phyloP scores from a whole-genome alignment of 2,113 vertebrate species.

The Phoenicopterus ruber region DNA sequence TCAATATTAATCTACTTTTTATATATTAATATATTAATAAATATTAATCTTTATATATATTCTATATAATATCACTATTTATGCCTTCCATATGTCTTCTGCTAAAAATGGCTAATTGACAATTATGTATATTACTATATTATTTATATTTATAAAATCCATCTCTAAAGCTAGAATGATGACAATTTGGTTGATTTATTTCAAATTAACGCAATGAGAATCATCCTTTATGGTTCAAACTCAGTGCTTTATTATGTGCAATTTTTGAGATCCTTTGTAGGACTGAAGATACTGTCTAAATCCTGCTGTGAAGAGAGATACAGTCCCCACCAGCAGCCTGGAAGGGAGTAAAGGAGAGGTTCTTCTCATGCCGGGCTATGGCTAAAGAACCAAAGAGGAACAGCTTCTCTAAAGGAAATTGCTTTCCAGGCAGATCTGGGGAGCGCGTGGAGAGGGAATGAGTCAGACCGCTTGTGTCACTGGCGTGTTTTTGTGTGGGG shows the following conservation, averaged over 20 bases:
- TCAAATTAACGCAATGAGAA: background rate
- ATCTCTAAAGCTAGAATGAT: background rate
- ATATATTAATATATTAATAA: background rate
- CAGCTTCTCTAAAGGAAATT: background rate
- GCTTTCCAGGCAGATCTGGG: background rate
- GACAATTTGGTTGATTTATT: background rate
- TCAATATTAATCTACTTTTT: background rate
- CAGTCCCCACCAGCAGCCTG: background rate
- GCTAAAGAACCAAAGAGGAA: background rate
- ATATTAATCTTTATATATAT: background rate
- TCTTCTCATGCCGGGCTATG: background rate
- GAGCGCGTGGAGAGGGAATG: background rate
- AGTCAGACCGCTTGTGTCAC: background rate
- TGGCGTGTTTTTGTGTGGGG: background rate
- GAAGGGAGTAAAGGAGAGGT: background rate
- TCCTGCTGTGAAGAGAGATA: background rate
- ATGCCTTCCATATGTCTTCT: background rate
- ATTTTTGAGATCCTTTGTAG: background rate
- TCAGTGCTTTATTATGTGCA: background rate
- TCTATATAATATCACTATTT: background rate
- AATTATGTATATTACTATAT: background rate
- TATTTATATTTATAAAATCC: background rate
- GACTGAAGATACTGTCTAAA: background rate
- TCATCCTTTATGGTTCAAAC: background rate
- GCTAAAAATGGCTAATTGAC: background rate